These are phyloP conservation scores for Musca domestica DNA, from an alignment of 1,140 invertebrate species.

Conservation along the genomic window DNA sequence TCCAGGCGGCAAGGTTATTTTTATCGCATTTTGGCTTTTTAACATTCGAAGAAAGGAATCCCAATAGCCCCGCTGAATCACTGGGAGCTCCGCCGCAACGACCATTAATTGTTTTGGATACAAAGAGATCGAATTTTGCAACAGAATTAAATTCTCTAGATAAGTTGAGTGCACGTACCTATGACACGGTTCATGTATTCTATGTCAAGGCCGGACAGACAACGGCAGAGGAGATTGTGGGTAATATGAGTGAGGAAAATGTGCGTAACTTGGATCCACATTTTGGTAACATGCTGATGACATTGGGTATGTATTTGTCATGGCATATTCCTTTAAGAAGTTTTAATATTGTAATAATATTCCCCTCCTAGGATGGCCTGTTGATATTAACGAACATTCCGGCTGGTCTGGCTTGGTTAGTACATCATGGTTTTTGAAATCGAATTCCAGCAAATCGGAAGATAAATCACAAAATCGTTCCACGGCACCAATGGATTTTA, in stretches of 20 bases:
- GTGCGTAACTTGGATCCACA: slow-evolving; percentile 53
- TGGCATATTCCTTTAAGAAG: neutral
- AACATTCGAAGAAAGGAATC: slow-evolving; percentile 69
- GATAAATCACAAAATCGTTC: slow-evolving; percentile 28
- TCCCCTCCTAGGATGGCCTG: slow-evolving; percentile 68
- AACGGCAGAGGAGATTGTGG: slow-evolving; percentile 73
- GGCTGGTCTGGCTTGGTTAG: slow-evolving; percentile 86
- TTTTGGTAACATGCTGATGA: slow-evolving; percentile 77
- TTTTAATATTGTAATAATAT: neutral
- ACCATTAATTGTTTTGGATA: slow-evolving; percentile 73
- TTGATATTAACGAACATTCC: slow-evolving; percentile 76
- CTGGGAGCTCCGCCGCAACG: slow-evolving; percentile 56
- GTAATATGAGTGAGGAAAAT: slow-evolving; percentile 70
- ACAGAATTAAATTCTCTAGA: slow-evolving; percentile 74
- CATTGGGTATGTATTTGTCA: slow-evolving; percentile 55
- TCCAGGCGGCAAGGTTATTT: slow-evolving; percentile 91
- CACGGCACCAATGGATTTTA: slow-evolving; percentile 40
- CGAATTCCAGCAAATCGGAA: slow-evolving; percentile 32
- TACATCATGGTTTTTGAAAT: slow-evolving; percentile 71
- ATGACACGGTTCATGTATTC: slow-evolving; percentile 92
- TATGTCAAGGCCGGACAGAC: slow-evolving; percentile 88
- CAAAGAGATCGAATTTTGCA: slow-evolving; percentile 68
- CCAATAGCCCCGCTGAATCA: slow-evolving; percentile 46
- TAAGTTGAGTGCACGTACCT: slow-evolving; percentile 75
- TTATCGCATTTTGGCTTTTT: slow-evolving; percentile 92